A percentile compares a stretch with the other conserved stretches of the same genome.
Evolutionary conservation across 2,888 invertebrate species (phyloP).

Genomic region (Ariolimax columbianus): DNA sequence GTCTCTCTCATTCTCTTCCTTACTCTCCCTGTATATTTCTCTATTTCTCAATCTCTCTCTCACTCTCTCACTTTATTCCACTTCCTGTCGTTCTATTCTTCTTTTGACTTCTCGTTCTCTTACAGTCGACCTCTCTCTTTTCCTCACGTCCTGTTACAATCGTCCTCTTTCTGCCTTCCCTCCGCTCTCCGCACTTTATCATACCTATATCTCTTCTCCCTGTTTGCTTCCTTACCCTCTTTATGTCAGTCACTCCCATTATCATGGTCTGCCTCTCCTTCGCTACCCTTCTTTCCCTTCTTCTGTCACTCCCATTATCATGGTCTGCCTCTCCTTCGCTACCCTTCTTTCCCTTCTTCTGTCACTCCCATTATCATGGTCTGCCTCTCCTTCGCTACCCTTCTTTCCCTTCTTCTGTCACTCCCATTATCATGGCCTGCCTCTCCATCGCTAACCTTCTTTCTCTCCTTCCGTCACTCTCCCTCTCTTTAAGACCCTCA

Average conservation of each 20-base stretch:
- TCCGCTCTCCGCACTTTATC: too few species aligned
- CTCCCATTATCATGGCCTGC: not conserved
- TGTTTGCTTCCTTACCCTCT: too few species aligned
- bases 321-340: not conserved
- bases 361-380: not conserved
- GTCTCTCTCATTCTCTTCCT: not conserved
- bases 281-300: not conserved
- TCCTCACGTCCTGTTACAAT: too few species aligned
- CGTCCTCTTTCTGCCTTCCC: too few species aligned
- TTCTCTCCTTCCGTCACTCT: not conserved
- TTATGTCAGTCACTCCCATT: too few species aligned
- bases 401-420: not conserved
- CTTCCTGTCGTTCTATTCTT: too few species aligned
- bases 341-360: not conserved
- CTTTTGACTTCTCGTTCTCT: too few species aligned
- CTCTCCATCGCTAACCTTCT: not conserved
- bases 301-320: not conserved
- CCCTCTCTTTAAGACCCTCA: not conserved
- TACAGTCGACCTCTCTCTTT: too few species aligned
- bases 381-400: not conserved
- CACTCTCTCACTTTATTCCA: too few species aligned
- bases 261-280: not conserved
- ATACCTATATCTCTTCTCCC: too few species aligned
- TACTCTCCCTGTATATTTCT: not conserved
- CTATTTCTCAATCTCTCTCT: not conserved